A percentile compares a stretch with the other conserved stretches of the same genome.
Evolutionary conservation across 2,113 vertebrate genomes (phyloP).

Genomic region (Tilapia sparmanii): DNA sequence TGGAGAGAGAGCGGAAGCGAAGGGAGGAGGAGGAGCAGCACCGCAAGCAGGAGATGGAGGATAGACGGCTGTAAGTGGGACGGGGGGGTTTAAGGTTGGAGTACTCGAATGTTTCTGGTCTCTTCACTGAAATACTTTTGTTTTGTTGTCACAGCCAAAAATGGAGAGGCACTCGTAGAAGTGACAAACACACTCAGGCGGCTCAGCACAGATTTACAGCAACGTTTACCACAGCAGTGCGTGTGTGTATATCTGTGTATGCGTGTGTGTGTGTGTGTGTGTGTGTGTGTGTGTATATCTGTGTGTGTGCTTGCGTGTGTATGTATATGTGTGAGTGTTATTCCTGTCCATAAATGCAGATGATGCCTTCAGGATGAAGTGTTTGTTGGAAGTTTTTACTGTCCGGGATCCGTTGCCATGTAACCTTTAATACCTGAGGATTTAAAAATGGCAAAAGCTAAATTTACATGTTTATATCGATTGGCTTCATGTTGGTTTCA

Average conservation of each 20-base stretch:
- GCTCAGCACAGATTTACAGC: not conserved
- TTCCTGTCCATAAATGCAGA: not conserved
- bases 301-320: not conserved
- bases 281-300: not conserved
- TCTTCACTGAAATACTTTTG: not conserved
- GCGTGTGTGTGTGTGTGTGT: not conserved
- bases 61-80: slow-evolving; percentile 78
- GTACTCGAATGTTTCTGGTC: not conserved
- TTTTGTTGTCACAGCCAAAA: not conserved
- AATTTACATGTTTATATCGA: not conserved
- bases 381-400: not conserved
- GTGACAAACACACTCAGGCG: not conserved
- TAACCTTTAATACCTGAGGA: not conserved
- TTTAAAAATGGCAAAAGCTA: not conserved
- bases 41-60: slow-evolving; percentile 84
- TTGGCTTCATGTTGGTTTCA: not conserved
- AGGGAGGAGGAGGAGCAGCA: slow-evolving; percentile 82
- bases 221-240: not conserved
- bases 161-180: not conserved
- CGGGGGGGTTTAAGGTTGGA: not conserved
- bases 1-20: slow-evolving; percentile 86
- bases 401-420: not conserved
- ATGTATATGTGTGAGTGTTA: not conserved
- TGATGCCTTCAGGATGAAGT: not conserved
- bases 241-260: too few species aligned